Evolutionary conservation across 2,888 invertebrate genomes (phyloP).

Genomic region (Ganaspis brasiliensis): DNA sequence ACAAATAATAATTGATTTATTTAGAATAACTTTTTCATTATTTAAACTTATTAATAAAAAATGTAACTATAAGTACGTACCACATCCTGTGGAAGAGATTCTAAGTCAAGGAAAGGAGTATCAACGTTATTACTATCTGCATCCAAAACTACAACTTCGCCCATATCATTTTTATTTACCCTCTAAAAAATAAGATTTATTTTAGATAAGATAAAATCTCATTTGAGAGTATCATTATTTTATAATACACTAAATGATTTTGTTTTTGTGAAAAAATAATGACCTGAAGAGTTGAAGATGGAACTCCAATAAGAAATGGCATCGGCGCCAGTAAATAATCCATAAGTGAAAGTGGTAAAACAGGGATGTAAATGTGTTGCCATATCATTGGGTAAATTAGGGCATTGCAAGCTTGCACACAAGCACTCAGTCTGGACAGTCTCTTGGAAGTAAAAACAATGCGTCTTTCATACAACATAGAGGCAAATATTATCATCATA

Average conservation of each 20-base stretch:
- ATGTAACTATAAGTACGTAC: constrained; percentile 81
- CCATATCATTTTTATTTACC: constrained; percentile 91
- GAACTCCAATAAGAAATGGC: constrained; percentile 98
- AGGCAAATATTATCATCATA: constrained; percentile 98
- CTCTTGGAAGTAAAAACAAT: constrained; percentile 96
- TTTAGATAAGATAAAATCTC: too few relatives aligned
- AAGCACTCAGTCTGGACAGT: constrained; percentile 94
- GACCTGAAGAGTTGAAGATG: constrained; percentile 91
- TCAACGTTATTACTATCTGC: constrained; percentile 94
- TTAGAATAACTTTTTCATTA: too few relatives aligned
- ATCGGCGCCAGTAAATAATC: constrained; percentile 97
- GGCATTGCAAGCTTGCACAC: constrained; percentile 96
- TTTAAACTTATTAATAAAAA: not conserved
- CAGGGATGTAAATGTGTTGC: constrained; percentile 99
- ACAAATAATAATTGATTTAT: too few relatives aligned
- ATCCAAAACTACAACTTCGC: constrained; percentile 96
- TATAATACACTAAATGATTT: too few relatives aligned
- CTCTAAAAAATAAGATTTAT: constrained; percentile 82
- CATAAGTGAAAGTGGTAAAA: constrained; percentile 92
- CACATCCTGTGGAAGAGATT: constrained; percentile 94
- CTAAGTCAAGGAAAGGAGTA: constrained; percentile 95
- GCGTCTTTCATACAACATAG: constrained; percentile 95
- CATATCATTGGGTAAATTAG: constrained; percentile 99
- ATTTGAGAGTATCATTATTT: too few relatives aligned
- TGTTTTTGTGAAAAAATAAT: too few relatives aligned